Evolutionary conservation across 2,797 vertebrate genomes (phyloP), one percentile per base, ranked within the genome.

Genomic region (Enteromius afrohamiltoni): DNA sequence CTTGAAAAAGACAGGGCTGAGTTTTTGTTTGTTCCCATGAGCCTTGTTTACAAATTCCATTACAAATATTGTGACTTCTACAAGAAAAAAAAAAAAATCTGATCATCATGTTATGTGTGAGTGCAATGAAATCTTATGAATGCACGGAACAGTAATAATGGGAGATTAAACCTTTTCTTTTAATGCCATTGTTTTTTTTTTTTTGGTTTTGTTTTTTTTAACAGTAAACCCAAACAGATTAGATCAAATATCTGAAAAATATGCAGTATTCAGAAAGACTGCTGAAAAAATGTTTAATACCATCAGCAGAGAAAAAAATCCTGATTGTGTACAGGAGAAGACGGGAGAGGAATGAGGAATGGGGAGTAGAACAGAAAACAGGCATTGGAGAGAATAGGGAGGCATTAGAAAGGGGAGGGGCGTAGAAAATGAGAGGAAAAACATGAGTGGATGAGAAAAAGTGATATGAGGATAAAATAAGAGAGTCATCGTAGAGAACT

Each of bases 1-100:
- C 19, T 76, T 60, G 53, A 86, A 86, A 51, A 80, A 73, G 26
- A 17, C 40, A 64, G 47, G 65, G 60, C 78, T 79, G 40, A 21
- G 42, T n/a, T 40, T 80, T 60, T 26, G 45, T 49, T 58, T 71
- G 79, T 80, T 71, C 79, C 21, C 17, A 71, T 58, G 37, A 55
- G 51, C 79, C 51, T 60, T 80, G 51, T 70, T 70, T 80, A 55
- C 6, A 47, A 71, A 80, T 70, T 13, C 21, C 23, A 70, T 80
- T 80, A 60, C 67, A 80, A 80, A 80, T 45, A 58, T 70, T 80
- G 51, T 70, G 51, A 58, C 51, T 80, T 45, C 17, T 70, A 23
- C 51, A 53, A 23, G 11, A 21, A 6, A 34, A 31, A 21, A n/a
- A 16, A 42, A 34, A 1, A 40, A 16, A 75, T 37, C 11, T n/a